These are phyloP conservation scores for Phymastichus coffea DNA, from an alignment of 1,140 invertebrate genomes.

Conservation along the genomic window DNA sequence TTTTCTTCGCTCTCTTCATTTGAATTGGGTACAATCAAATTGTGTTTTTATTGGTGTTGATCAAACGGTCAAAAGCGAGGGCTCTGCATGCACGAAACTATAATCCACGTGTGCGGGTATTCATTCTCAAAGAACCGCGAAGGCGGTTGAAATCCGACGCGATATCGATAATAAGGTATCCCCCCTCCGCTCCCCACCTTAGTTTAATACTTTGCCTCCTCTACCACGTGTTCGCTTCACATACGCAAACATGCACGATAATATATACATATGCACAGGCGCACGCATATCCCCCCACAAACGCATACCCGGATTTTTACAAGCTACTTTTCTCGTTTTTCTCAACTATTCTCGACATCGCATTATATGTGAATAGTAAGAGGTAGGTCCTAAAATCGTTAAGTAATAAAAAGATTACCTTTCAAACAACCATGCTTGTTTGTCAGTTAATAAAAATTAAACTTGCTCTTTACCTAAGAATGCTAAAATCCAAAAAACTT, in stretches of 20 bases:
- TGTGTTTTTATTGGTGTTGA: slow-evolving; percentile 8
- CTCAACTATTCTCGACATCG: no score
- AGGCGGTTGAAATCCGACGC: slow-evolving; percentile 50
- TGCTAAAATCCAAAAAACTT: no score
- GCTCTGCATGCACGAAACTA: slow-evolving; percentile 12
- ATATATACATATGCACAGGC: slow-evolving; percentile 3
- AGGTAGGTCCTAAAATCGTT: no score
- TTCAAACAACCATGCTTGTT: no score
- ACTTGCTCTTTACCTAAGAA: no score
- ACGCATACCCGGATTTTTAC: background rate
- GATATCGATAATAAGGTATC: slow-evolving; percentile 43
- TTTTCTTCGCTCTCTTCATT: no score
- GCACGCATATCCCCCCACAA: background rate
- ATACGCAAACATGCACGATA: background rate
- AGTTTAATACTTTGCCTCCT: slow-evolving; percentile 10
- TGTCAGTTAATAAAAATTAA: no score
- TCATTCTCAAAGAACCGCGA: slow-evolving; percentile 51
- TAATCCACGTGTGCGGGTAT: slow-evolving; percentile 38
- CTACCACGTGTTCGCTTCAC: background rate
- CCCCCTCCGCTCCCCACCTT: slow-evolving; percentile 28
- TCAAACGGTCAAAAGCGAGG: slow-evolving; percentile 15
- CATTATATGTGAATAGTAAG: no score
- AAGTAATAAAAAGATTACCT: no score
- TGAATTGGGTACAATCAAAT: slow-evolving; percentile 11
- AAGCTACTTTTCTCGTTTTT: no score